Conservation (phyloP, 2,113 vertebrate species). For the Macheiramphus alcinus region DNA sequence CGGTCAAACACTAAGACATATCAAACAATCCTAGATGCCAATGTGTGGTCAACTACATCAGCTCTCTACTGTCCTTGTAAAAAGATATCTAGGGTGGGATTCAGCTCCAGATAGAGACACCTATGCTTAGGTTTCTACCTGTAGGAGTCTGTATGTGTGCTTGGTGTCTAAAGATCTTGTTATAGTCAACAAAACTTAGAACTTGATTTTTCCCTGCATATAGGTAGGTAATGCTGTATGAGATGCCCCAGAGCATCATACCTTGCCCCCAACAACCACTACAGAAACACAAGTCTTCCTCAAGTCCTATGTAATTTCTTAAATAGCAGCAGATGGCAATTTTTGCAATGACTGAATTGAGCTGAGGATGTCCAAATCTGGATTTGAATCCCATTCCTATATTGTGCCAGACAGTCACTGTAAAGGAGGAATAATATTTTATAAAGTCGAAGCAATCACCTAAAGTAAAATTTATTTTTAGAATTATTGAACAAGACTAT, state of each 20-base stretch:
- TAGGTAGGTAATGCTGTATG: not conserved
- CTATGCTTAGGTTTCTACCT: not conserved
- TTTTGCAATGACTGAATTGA: not conserved
- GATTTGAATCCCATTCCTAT: not conserved
- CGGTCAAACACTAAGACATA: accelerated
- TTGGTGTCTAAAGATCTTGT: not conserved
- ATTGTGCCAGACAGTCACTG: not conserved
- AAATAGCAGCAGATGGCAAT: not conserved
- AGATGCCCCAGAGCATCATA: not conserved
- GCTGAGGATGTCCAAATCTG: not conserved
- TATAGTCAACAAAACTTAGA: not conserved
- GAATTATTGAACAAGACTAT: not conserved
- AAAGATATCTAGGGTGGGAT: not conserved
- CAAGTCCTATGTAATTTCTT: not conserved
- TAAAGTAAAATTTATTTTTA: not conserved
- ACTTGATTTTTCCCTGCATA: not conserved
- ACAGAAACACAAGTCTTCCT: not conserved
- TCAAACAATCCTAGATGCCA: not conserved
- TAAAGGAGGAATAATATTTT: not conserved
- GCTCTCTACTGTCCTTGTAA: not conserved
- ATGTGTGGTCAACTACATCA: not conserved
- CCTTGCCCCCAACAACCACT: not conserved
- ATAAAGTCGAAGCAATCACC: not conserved
- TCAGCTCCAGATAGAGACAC: not conserved
- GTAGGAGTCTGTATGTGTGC: not conserved